phyloP scores from a whole-genome alignment of 2,797 vertebrate species.

The Pogonophryne albipinna region DNA sequence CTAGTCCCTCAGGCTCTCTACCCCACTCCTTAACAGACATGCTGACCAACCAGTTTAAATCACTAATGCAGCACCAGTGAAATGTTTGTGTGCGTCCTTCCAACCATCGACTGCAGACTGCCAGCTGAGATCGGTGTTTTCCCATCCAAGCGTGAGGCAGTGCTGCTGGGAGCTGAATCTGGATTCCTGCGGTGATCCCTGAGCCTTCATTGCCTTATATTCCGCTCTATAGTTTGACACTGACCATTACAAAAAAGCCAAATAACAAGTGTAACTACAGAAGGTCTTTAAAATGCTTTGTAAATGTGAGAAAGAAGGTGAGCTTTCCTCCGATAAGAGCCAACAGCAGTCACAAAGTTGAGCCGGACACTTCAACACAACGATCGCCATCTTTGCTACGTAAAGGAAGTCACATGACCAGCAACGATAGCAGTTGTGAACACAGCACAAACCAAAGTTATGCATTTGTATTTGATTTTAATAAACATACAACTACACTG shows the following conservation, averaged over 20 bases:
- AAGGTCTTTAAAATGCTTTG: slow-evolving; percentile 9
- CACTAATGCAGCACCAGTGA: slow-evolving; percentile 29
- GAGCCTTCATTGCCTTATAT: slow-evolving; percentile 12
- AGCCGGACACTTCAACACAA: background rate
- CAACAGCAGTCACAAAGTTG: slow-evolving; percentile 8
- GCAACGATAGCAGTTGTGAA: too few species aligned
- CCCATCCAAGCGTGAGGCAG: slow-evolving; percentile 8
- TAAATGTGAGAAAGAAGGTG: slow-evolving; percentile 21
- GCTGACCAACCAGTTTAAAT: slow-evolving; percentile 30
- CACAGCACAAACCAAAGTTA: too few species aligned
- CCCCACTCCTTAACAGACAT: background rate
- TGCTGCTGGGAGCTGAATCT: slow-evolving; percentile 23
- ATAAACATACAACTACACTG: too few species aligned
- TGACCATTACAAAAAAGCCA: slow-evolving; percentile 19
- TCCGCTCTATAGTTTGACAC: background rate
- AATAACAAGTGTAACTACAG: slow-evolving; percentile 1
- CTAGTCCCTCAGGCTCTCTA: background rate
- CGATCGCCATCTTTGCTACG: too few species aligned
- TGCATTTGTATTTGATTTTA: too few species aligned
- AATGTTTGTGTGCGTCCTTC: slow-evolving; percentile 24
- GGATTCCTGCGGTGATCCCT: slow-evolving; percentile 14
- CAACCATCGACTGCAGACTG: background rate
- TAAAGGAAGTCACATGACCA: too few species aligned
- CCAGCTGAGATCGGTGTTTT: slow-evolving; percentile 21
- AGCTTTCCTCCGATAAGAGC: background rate